Evolutionary conservation across 2,113 vertebrate genomes (phyloP).

Genomic region (Leuciscus idus): DNA sequence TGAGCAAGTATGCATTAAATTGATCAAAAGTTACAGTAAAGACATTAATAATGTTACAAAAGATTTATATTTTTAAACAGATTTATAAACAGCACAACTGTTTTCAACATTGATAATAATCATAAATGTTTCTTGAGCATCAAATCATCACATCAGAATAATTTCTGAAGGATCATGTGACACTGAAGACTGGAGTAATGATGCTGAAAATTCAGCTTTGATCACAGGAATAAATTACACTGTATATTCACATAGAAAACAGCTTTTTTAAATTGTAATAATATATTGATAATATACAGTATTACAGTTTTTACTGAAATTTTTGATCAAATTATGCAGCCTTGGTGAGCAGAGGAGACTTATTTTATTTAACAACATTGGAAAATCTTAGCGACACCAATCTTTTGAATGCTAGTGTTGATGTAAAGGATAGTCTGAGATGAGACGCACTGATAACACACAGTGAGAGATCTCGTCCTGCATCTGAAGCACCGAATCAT

Average conservation of each 20-base stretch:
- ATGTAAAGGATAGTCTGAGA: not conserved
- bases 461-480: not conserved
- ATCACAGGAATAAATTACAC: not conserved
- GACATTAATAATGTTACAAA: not conserved
- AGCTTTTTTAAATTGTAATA: not conserved
- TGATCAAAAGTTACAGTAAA: not conserved
- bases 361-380: not conserved
- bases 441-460: not conserved
- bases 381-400: not conserved
- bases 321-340: not conserved
- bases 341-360: not conserved
- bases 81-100: not conserved
- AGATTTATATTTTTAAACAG: not conserved
- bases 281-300: not conserved
- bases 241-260: not conserved
- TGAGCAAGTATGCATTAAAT: not conserved
- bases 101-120: not conserved
- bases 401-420: not conserved
- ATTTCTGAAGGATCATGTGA: not conserved
- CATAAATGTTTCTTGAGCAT: not conserved
- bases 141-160: not conserved
- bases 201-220: not conserved
- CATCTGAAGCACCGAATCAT: not conserved
- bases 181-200: not conserved
- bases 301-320: not conserved